Base-by-base conservation (phyloP, 1,140 invertebrate genomes). In the Cataglyphis hispanica region DNA sequence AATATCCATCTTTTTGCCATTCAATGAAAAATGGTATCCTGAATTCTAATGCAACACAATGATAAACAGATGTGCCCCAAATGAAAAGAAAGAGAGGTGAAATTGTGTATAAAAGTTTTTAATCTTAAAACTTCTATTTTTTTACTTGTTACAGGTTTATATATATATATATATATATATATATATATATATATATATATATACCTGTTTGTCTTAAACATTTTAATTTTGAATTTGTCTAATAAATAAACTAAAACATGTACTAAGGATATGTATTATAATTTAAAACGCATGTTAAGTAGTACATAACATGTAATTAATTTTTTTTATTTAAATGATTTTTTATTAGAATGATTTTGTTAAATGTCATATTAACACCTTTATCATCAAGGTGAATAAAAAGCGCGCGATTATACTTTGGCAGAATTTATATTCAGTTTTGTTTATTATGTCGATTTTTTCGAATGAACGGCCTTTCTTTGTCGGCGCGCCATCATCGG, bases 381-480 rank as follows among this genome's bases (percentile, higher is more conserved):
- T 22, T 16, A 22, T 27, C 46, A n/a, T 7, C n/a, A 53, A 13
- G 27, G 19, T 22, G 4, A 78, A 66, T 78, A 56, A 70, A 81
- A 50, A 50, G 16, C 16, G 7, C 22, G 25, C 7, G 46, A 16
- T 6, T 50, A 40, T 13, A 19, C 31, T 0, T 0, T 69, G 25
- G 7, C 27, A 40, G 16, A 70, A 81, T 70, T 80, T 64, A 80
- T 56, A 56, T 81, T 58, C 37, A 40, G 31, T 81, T 72, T 72
- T 56, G 50, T 81, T 81, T 70, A 60, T 43, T 43, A 25, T 25
- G 16, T 58, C 22, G 19, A 11, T 43, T 72, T 69, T 63, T 69
- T 63, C 61, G 6, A 67, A 80, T 27, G n/a, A 60, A 19, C 25
- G 25, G 10, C 0, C 19, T 50, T 37, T 19, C 50, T 72, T 81